Conservation (phyloP, 2,797 vertebrate species). For the Pteronotus mesoamericanus region DNA sequence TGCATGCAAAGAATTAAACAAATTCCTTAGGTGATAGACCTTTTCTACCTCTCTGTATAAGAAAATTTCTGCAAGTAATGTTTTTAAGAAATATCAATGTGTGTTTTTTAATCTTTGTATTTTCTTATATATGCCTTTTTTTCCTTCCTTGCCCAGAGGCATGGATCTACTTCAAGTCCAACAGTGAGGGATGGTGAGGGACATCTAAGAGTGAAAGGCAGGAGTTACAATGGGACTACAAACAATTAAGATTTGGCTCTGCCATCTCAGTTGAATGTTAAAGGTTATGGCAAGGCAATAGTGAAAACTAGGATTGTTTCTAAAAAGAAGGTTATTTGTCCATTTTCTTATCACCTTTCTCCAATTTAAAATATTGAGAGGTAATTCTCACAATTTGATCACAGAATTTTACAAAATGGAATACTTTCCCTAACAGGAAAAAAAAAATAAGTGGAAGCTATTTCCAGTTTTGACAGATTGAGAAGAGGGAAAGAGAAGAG, state of each 20-base stretch:
- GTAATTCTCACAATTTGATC: not conserved
- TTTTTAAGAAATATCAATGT: not conserved
- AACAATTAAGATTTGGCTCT: not conserved
- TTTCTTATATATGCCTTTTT: not conserved
- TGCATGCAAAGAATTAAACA: not conserved
- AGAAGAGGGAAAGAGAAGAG: not conserved
- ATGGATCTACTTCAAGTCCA: not conserved
- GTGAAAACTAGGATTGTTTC: not conserved
- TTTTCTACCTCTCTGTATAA: not conserved
- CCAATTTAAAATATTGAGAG: not conserved
- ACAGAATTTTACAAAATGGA: not conserved
- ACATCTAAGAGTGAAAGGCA: not conserved
- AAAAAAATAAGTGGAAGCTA: not conserved
- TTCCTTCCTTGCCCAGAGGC: not conserved
- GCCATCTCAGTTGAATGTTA: not conserved
- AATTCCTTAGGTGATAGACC: not conserved
- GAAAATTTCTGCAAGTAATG: not conserved
- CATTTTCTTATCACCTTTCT: not conserved
- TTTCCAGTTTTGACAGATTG: not conserved
- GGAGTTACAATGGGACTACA: not conserved
- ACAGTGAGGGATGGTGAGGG: accelerated
- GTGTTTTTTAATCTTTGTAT: not conserved
- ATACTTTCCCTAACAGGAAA: not conserved
- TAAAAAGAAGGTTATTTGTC: not conserved
- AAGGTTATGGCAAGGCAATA: not conserved